Base-by-base conservation (phyloP, 1,140 invertebrate genomes). In the Orius laevigatus region DNA sequence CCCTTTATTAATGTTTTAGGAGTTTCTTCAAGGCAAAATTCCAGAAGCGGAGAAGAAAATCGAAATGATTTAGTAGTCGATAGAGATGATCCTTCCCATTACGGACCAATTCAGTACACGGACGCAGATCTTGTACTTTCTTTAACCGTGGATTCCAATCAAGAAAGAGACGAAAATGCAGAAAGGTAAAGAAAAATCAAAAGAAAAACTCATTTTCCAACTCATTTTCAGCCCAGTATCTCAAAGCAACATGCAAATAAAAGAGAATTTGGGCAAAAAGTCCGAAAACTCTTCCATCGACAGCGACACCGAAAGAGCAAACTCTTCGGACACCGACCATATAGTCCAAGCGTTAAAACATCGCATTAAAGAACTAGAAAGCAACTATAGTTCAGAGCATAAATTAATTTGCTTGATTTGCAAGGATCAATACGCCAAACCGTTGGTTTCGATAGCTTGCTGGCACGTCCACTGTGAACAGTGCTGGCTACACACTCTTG, bases 401-500 rank as follows among this genome's bases (percentile, higher is more conserved):
- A 76, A 65, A 63, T 75, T 73, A 56, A 78, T 88, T 63, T 93
- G 88, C 72, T 70, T 91, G 10, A 90, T 91, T 48, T 91, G 88
- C 63, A 79, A 90, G 70, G 76, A 78, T 52, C 66, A 69, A 12
- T 91, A 89, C 60, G 74, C 74, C 39, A 85, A 83, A 49, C 89
- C 90, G n/a, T 79, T 92, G 10, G 85, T 89, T n/a, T 94, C 89
- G 1, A 81, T 92, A 38, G 84, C 84, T 58, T 95, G 91, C 64
- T 95, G 91, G 91, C 90, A 95, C 66, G 88, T 93, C 0, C 84
- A 94, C 63, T 95, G 89, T 60, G 87, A 94, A 67, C 77, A 82
- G 43, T 95, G 91, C 62, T 95, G 91, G 91, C 66, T 93, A 1
- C 79, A 84, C 58, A 89, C 88, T 11, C 65, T 94, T 59, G 78